A percentile compares a stretch with the other conserved stretches of the same genome.
These are phyloP conservation scores for Fulica atra DNA, from an alignment of 2,113 vertebrate genomes.

Conservation along the genomic window DNA sequence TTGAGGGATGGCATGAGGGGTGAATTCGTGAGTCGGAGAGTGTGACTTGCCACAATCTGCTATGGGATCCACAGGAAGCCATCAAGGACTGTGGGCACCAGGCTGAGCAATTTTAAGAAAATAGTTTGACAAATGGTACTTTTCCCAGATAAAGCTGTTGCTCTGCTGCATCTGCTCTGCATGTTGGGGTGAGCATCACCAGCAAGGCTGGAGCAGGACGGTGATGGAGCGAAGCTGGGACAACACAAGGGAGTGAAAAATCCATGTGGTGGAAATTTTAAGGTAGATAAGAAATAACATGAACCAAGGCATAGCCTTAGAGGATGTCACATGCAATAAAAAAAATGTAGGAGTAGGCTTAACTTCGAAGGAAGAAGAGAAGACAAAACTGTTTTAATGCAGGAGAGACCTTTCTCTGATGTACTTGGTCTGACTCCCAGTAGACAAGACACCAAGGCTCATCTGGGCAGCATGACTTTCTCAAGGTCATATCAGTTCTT, in stretches of 20 bases:
- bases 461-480: not conserved
- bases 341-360: not conserved
- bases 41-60: not conserved
- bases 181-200: not conserved
- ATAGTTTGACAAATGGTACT: not conserved
- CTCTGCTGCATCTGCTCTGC: not conserved
- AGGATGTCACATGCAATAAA: not conserved
- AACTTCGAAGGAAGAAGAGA: not conserved
- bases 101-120: not conserved
- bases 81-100: fast-evolving
- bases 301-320: not conserved
- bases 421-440: not conserved
- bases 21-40: not conserved
- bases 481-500: not conserved
- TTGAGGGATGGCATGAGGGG: not conserved
- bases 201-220: not conserved
- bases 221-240: not conserved
- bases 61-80: not conserved
- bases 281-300: not conserved
- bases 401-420: not conserved
- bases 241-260: not conserved
- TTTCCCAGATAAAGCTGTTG: not conserved
- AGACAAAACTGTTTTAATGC: not conserved
- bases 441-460: not conserved
- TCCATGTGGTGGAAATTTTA: not conserved